Conservation (phyloP, 1,140 invertebrate species). For the Drosophila watanabei region DNA sequence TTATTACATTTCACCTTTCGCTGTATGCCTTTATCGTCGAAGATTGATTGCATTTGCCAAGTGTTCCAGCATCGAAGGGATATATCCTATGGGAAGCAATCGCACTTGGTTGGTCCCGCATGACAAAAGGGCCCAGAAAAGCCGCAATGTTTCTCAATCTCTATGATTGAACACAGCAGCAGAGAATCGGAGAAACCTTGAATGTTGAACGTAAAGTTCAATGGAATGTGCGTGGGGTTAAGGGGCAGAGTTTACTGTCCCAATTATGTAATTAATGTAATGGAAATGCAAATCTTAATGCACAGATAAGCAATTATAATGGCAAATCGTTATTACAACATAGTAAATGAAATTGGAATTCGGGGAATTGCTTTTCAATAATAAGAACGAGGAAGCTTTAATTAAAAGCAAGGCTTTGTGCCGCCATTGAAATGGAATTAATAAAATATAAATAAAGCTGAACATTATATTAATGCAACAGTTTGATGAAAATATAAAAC, state of each 20-base stretch:
- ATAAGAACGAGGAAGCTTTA: slow-evolving; percentile 5
- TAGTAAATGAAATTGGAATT: slow-evolving; percentile 20
- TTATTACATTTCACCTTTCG: slow-evolving; percentile 64
- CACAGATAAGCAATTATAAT: slow-evolving; percentile 36
- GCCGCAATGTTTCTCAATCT: slow-evolving; percentile 35
- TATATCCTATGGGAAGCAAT: slow-evolving; percentile 37
- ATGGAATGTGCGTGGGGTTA: not conserved
- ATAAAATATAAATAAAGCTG: no score
- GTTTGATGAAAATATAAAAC: not conserved
- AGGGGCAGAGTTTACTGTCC: not conserved
- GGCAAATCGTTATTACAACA: slow-evolving; percentile 27
- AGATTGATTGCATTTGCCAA: slow-evolving; percentile 72
- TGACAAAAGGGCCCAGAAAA: slow-evolving; percentile 22
- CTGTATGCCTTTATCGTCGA: slow-evolving; percentile 65
- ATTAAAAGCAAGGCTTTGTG: slow-evolving; percentile 9
- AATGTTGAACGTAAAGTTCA: not conserved
- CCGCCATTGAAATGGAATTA: not conserved
- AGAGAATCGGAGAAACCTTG: not conserved
- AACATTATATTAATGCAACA: not conserved
- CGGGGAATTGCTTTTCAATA: not conserved
- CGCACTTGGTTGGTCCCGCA: slow-evolving; percentile 26
- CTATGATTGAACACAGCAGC: slow-evolving; percentile 31
- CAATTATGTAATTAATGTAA: slow-evolving; percentile 53
- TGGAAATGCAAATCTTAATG: slow-evolving; percentile 45
- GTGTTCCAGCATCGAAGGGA: slow-evolving; percentile 22